phyloP scores from a whole-genome alignment of 2,888 invertebrate species.

The Plemyria rubiginata region DNA sequence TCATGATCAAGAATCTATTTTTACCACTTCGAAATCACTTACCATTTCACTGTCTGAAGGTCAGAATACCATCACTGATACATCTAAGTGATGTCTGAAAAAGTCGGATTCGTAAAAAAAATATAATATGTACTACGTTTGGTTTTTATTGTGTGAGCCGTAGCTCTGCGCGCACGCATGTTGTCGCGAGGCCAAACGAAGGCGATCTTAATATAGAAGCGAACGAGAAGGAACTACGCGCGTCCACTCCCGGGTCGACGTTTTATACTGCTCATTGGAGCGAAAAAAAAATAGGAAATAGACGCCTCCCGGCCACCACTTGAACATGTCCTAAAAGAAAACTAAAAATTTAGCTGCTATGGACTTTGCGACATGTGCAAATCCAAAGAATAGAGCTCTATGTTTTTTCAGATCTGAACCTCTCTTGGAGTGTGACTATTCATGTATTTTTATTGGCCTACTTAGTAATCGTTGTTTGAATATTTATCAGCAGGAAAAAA shows the following conservation, averaged over 20 bases:
- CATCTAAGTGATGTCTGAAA: conserved; percentile 57
- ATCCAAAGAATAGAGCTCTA: conserved; percentile 2
- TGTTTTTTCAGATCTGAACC: not conserved
- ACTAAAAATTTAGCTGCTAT: conserved; percentile 13
- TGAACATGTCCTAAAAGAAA: conserved; percentile 15
- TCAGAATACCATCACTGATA: conserved; percentile 23
- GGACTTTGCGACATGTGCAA: conserved; percentile 20
- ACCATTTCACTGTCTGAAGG: conserved; percentile 48
- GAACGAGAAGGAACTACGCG: conserved; percentile 66
- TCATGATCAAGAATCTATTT: conserved; percentile 36
- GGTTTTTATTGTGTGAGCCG: conserved; percentile 69
- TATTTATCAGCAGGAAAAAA: no score
- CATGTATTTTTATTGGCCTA: no score
- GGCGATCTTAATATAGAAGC: conserved; percentile 81
- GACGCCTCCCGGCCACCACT: conserved; percentile 37
- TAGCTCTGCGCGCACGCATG: conserved; percentile 74
- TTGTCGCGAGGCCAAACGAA: conserved; percentile 68
- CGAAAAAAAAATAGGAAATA: conserved; percentile 52
- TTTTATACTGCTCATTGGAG: conserved; percentile 61
- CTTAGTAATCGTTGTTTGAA: no score
- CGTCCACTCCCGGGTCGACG: conserved; percentile 64
- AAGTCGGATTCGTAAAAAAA: conserved; percentile 72
- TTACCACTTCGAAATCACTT: conserved; percentile 41
- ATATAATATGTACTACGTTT: conserved; percentile 82
- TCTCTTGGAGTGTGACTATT: not conserved